Evolutionary conservation across 2,888 invertebrate species (phyloP), one percentile per base, ranked within the genome.

Genomic region (Torymus tubicola): DNA sequence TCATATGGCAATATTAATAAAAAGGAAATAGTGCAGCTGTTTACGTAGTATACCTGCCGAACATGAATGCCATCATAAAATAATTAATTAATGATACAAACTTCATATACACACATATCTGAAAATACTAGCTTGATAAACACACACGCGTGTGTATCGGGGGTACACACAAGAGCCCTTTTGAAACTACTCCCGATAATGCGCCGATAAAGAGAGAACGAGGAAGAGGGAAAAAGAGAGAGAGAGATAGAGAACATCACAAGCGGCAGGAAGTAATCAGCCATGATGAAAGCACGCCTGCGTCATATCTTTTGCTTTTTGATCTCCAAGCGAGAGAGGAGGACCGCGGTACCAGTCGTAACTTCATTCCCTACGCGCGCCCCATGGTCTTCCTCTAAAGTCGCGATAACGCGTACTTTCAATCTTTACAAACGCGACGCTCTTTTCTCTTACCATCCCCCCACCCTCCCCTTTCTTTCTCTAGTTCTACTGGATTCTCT

Each of bases 231-330:
- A 24, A 58, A 81, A 63, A 42, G 55, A 74, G 57, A 1, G 52
- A 24, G 31, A 31, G 18, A 13, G 68, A 53, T 42, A 10, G 31
- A 52, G 42, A 61, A 14, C 42, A 42, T 42, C 8, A 42, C 42
- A 42, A 42, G 42, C 42, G 42, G 42, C 42, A 42, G 13, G 57
- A 79, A 80, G 79, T 76, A 82, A 79, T 77, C 64, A 74, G 75
- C 75, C 63, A 63, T 78, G 74, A 80, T 78, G 81, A 74, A 74
- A 83, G 78, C 63, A 42, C 52, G 65, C 24, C 18, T 53, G 53
- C 53, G 64, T 71, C 64, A 67, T 69, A 80, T 80, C 70, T 71
- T 67, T 60, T 55, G 55, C 75, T 60, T 71, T 71, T 80, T 55
- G 61, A 67, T 75, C 75, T 80, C 42, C 5, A 52, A 16, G 57